phyloP scores from a whole-genome alignment of 2,113 vertebrate species.

The Hippoglossus stenolepis region DNA sequence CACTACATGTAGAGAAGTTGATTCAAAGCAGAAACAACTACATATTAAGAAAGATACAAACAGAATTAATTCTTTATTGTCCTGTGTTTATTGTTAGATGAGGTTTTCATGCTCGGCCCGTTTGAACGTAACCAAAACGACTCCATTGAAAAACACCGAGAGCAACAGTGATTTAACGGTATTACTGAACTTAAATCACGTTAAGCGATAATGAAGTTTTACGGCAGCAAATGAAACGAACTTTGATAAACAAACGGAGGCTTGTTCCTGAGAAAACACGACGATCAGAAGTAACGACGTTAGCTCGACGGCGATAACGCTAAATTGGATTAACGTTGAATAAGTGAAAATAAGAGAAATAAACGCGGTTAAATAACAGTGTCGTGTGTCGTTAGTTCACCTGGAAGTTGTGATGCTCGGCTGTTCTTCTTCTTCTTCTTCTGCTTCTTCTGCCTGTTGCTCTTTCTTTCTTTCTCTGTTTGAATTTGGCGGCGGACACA shows the following conservation, averaged over 20 bases:
- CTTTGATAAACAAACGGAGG: neutral
- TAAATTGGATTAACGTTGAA: neutral
- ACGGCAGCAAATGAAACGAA: neutral
- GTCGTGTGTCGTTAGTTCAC: slow-evolving; percentile 6
- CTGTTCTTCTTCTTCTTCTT: neutral
- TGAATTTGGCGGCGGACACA: slow-evolving; percentile 82
- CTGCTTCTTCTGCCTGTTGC: neutral
- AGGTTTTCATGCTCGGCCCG: neutral
- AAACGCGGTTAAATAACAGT: fast-evolving
- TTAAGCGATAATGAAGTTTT: too few relatives aligned
- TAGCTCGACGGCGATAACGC: neutral
- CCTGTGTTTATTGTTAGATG: slow-evolving; percentile 23
- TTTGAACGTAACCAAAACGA: neutral
- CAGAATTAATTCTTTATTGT: neutral
- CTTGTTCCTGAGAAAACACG: neutral
- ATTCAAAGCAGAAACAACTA: too few relatives aligned
- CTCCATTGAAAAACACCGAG: neutral
- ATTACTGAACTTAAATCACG: too few relatives aligned
- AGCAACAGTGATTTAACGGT: neutral
- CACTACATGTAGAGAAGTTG: too few relatives aligned
- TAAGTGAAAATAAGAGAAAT: neutral
- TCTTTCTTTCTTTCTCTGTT: slow-evolving; percentile 65
- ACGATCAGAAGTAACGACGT: neutral
- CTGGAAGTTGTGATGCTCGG: slow-evolving; percentile 9
- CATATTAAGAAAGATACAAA: too few relatives aligned